A percentile compares a stretch with the other conserved stretches of the same genome.
These are phyloP conservation scores for Caenorhabditis virilis DNA, from an alignment of 2,888 invertebrate genomes.

Conservation along the genomic window DNA sequence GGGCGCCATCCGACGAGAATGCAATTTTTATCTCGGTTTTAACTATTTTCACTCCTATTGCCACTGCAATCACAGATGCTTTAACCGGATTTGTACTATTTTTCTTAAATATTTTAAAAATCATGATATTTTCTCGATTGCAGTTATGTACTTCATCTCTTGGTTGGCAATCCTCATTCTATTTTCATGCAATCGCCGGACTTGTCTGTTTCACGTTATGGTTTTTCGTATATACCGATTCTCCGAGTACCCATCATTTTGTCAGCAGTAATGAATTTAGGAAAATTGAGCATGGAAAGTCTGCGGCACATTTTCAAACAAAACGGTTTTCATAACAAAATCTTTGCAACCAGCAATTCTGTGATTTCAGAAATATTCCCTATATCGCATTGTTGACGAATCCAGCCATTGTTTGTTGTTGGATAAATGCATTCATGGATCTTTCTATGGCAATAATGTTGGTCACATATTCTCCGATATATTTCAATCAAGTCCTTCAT, in stretches of 20 bases:
- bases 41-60: conserved; percentile 27
- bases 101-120: too few species aligned
- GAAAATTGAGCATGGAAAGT: conserved; percentile 23
- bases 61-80: conserved; percentile 18
- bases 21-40: conserved; percentile 30
- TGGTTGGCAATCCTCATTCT: conserved; percentile 32
- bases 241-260: conserved; percentile 14
- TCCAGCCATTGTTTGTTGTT: conserved; percentile 19
- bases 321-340: too few species aligned
- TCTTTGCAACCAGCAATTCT: too few species aligned
- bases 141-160: conserved; percentile 27
- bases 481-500: conserved; percentile 23
- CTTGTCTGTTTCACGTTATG: conserved; percentile 20
- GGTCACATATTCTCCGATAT: conserved; percentile 27
- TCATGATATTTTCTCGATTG: too few species aligned
- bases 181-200: conserved; percentile 24
- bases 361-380: background rate
- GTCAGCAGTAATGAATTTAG: conserved; percentile 12
- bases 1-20: conserved; percentile 32
- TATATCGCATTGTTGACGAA: conserved; percentile 15
- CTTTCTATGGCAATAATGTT: conserved; percentile 31
- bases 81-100: conserved; percentile 22
- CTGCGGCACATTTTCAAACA: conserved; percentile 19
- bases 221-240: conserved; percentile 24
- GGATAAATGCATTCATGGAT: conserved; percentile 37